Conservation (phyloP, 1,140 invertebrate genomes). For the Drosophila setifemur region DNA sequence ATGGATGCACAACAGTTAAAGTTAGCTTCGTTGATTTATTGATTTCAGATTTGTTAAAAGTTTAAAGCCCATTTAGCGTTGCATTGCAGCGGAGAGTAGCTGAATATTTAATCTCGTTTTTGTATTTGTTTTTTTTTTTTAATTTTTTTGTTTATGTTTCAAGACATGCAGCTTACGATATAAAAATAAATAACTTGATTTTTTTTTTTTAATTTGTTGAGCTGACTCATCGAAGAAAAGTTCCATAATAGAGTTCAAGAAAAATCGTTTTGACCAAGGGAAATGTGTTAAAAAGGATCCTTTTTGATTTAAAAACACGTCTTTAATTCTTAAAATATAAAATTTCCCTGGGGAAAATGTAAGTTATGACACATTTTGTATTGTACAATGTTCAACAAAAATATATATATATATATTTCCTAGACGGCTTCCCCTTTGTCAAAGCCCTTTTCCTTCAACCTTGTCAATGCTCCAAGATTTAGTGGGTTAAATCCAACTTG, state of each 20-base stretch:
- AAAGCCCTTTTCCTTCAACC: not conserved
- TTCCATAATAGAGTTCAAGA: slow-evolving; percentile 10
- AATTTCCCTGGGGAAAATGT: no score
- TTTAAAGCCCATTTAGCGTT: slow-evolving; percentile 68
- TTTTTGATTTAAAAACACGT: not conserved
- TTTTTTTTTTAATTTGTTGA: slow-evolving; percentile 20
- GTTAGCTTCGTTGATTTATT: slow-evolving; percentile 63
- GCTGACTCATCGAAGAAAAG: slow-evolving; percentile 23
- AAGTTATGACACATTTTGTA: no score
- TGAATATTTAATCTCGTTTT: slow-evolving; percentile 9
- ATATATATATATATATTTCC: not conserved
- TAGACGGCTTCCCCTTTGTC: not conserved
- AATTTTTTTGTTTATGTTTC: slow-evolving; percentile 10
- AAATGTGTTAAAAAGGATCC: not conserved
- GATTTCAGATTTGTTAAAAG: slow-evolving; percentile 45
- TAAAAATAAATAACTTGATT: slow-evolving; percentile 27
- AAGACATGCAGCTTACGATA: slow-evolving; percentile 23
- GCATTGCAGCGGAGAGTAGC: slow-evolving; percentile 50
- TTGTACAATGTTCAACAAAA: not conserved
- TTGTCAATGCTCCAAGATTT: not conserved
- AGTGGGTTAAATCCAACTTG: slow-evolving; percentile 11
- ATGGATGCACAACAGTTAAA: slow-evolving; percentile 50
- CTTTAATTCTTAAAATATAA: not conserved
- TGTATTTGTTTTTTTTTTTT: not conserved
- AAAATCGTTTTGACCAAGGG: not conserved